Evolutionary conservation across 2,113 vertebrate genomes (phyloP), one percentile per base, ranked within the genome.

Genomic region (Apus apus): DNA sequence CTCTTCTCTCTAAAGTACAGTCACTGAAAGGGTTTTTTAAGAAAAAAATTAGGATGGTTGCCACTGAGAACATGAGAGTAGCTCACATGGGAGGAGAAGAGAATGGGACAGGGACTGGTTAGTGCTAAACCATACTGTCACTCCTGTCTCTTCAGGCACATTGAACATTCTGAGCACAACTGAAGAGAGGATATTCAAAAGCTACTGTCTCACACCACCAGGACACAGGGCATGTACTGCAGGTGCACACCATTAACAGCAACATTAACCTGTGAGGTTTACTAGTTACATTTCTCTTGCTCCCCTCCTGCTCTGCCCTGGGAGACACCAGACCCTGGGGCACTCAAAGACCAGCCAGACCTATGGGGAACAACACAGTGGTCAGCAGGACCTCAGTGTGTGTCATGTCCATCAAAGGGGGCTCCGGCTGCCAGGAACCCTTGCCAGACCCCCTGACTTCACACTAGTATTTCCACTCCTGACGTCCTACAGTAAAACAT

Each of bases 331-430:
- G 74, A 5, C 48, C 8, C n/a, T 0, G 8, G 38, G 29, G 60
- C 3, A 2, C 0, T 6, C 72, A 14, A 4, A 34, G 14, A 2
- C 5, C 34, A 21, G 30, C 20, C 34, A 30, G 51, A 19, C 2
- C 13, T 2, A 9, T 5, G 13, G 43, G 20, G 58, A 34, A 13
- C 43, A 71, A 2, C 54, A 4, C 11, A 15, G 73, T 0, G 9
- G 78, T 46, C 45, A 5, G 9, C 48, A 57, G 58, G 51, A 43
- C 25, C 71, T 18, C 14, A 2, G 12, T 0, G 10, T 26, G 8
- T 10, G 11, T 5, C 57, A 25, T 0, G 1, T 1, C 27, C 36
- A 14, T 4, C 22, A 2, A 4, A 50, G 20, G 0, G 0, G 23
- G 61, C 21, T 43, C 40, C 21, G 54, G 12, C 67, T 62, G 29